A percentile compares a stretch with the other conserved stretches of the same genome.
phyloP scores from a whole-genome alignment of 92 coral and sea anemone species.

The Scolanthus callimorphus region DNA sequence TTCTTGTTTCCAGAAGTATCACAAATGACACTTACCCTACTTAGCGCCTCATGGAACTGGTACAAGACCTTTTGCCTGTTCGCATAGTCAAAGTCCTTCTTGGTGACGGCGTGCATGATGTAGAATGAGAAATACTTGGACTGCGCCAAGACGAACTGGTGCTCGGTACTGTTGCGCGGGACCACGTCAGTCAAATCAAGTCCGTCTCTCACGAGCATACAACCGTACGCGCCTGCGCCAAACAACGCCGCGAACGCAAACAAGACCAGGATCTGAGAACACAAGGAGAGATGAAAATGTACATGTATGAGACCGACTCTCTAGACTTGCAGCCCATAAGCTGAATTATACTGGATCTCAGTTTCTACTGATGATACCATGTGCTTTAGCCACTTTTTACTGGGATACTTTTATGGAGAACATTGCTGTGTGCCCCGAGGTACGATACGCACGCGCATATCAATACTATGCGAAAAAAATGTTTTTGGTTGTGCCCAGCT shows the following conservation, averaged over 20 bases:
- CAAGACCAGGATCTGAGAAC: conserved; percentile 61
- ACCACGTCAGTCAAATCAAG: conserved; percentile 85
- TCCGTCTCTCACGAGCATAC: conserved; percentile 82
- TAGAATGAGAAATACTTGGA: conserved; percentile 85
- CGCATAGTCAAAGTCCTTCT: conserved; percentile 78
- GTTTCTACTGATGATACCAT: too few relatives aligned
- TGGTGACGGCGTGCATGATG: conserved; percentile 68
- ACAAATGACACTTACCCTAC: conserved; percentile 61
- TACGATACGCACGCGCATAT: too few relatives aligned
- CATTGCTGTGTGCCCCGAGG: too few relatives aligned
- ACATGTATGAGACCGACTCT: too few relatives aligned
- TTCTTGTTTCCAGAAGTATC: too few relatives aligned
- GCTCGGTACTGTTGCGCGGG: conserved; percentile 74
- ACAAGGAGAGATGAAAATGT: too few relatives aligned
- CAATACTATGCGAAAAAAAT: too few relatives aligned
- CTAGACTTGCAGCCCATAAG: too few relatives aligned
- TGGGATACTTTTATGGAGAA: too few relatives aligned
- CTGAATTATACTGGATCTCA: too few relatives aligned
- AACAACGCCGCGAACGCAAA: conserved; percentile 75
- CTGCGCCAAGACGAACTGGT: conserved; percentile 79
- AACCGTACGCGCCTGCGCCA: conserved; percentile 81
- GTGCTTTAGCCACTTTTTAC: too few relatives aligned
- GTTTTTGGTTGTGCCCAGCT: too few relatives aligned
- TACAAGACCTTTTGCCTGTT: conserved; percentile 70
- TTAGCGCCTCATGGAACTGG: conserved; percentile 70